phyloP scores from a whole-genome alignment of 2,797 vertebrate species.

The Coluber constrictor region DNA sequence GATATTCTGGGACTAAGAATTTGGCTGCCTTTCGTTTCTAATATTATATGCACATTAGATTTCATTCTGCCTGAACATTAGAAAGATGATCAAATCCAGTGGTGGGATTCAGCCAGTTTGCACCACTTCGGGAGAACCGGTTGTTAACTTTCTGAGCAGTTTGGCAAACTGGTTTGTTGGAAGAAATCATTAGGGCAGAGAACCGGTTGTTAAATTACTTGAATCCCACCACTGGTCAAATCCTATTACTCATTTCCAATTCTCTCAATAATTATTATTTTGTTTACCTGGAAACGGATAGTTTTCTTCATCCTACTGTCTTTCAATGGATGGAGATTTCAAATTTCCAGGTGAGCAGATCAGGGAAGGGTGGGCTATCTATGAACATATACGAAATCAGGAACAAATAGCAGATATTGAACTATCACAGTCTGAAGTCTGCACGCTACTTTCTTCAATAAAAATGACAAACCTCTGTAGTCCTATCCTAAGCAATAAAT shows the following conservation, averaged over 20 bases:
- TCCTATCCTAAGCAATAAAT: not conserved
- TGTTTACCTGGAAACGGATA: constrained; percentile 59
- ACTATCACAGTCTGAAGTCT: constrained; percentile 5
- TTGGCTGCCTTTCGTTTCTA: not conserved
- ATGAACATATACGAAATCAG: not conserved
- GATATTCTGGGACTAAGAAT: not conserved
- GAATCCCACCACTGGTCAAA: constrained; percentile 30
- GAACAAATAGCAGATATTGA: not conserved
- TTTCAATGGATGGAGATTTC: not conserved
- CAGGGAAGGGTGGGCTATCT: not conserved
- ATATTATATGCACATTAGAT: not conserved
- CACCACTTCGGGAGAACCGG: too few relatives aligned
- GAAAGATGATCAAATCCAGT: constrained; percentile 41
- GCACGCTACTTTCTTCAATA: constrained; percentile 14
- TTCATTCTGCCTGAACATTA: constrained; percentile 36
- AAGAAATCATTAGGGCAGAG: too few relatives aligned
- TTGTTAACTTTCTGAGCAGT: too few relatives aligned
- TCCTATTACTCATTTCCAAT: constrained; percentile 51
- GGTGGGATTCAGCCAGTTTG: too few relatives aligned
- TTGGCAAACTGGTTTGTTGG: too few relatives aligned
- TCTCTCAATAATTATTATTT: not conserved
- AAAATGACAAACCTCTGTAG: constrained; percentile 26
- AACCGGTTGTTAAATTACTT: too few relatives aligned
- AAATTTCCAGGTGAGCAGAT: not conserved
- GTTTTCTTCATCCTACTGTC: not conserved